Evolutionary conservation across 53 echinoderm and acorn worm species (phyloP).

Genomic region (Stichopus horrens): DNA sequence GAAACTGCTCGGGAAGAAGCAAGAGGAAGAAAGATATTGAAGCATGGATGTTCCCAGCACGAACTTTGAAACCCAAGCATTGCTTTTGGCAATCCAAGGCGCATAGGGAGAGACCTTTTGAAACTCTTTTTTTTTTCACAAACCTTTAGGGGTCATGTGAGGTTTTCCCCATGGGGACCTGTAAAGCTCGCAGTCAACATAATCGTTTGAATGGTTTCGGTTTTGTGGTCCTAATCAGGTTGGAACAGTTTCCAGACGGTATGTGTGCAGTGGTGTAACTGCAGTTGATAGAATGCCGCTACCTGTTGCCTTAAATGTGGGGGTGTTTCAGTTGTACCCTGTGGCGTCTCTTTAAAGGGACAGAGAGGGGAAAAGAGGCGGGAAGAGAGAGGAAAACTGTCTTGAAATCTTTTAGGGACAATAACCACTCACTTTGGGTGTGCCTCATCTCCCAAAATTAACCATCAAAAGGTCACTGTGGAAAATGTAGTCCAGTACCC

Average conservation of each 20-base stretch:
- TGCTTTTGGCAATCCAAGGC: slow-evolving; percentile 29
- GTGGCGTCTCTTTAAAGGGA: too few relatives aligned
- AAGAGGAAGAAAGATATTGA: neutral
- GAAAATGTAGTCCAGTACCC: too few relatives aligned
- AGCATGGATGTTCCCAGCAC: slow-evolving; percentile 32
- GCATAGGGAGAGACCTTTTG: slow-evolving; percentile 20
- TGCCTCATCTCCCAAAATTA: too few relatives aligned
- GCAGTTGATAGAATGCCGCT: too few relatives aligned
- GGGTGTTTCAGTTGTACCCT: too few relatives aligned
- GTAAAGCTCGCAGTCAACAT: neutral
- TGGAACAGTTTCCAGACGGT: neutral
- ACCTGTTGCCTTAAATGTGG: too few relatives aligned
- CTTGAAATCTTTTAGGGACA: too few relatives aligned
- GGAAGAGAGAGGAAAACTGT: too few relatives aligned
- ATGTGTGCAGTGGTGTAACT: too few relatives aligned
- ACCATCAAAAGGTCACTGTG: too few relatives aligned
- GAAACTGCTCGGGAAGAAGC: neutral
- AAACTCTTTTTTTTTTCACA: neutral
- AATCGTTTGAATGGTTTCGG: neutral
- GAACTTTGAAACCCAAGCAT: slow-evolving; percentile 33
- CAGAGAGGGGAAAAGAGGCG: too few relatives aligned
- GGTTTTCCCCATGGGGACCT: neutral
- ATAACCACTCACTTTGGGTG: too few relatives aligned
- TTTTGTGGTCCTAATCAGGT: neutral
- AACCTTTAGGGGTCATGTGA: neutral